Percentiles rank a stretch among this genome's conserved stretches.
These are phyloP conservation scores for Eubasilissa splendida DNA, from an alignment of 2,888 invertebrate genomes.

Conservation along the genomic window DNA sequence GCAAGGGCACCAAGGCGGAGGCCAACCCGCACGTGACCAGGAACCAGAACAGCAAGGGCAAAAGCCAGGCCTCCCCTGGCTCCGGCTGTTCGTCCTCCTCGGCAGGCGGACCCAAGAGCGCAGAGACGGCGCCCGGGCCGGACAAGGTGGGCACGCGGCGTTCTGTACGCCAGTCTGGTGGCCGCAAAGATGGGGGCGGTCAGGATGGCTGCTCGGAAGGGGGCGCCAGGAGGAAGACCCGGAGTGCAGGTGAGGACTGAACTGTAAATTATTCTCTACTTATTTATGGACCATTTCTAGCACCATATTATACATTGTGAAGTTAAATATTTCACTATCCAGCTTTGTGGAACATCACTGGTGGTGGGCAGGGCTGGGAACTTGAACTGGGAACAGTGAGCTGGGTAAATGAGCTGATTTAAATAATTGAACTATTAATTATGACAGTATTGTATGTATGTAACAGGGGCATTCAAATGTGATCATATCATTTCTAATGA, in stretches of 20 bases:
- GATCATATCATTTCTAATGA: too few species aligned
- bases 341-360: too few species aligned
- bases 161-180: slow-evolving; percentile 69
- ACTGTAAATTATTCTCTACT: slow-evolving; percentile 1
- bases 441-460: too few species aligned
- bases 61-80: slow-evolving; percentile 45
- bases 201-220: slow-evolving; percentile 59
- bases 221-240: slow-evolving; percentile 73
- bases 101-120: slow-evolving; percentile 58
- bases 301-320: slow-evolving; percentile 60
- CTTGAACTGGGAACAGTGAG: too few species aligned
- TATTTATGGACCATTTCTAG: too few species aligned
- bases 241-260: slow-evolving; percentile 76
- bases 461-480: too few species aligned
- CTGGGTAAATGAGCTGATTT: too few species aligned
- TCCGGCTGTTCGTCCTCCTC: slow-evolving; percentile 8
- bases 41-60: slow-evolving; percentile 58
- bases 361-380: too few species aligned
- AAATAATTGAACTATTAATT: too few species aligned
- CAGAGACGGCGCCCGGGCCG: slow-evolving; percentile 59
- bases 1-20: slow-evolving; percentile 61
- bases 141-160: slow-evolving; percentile 74
- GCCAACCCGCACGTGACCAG: slow-evolving; percentile 59
- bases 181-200: slow-evolving; percentile 61
- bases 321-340: slow-evolving; percentile 61